Evolutionary conservation across 2,113 vertebrate species (phyloP).

Genomic region (Actenoides lindsayi): DNA sequence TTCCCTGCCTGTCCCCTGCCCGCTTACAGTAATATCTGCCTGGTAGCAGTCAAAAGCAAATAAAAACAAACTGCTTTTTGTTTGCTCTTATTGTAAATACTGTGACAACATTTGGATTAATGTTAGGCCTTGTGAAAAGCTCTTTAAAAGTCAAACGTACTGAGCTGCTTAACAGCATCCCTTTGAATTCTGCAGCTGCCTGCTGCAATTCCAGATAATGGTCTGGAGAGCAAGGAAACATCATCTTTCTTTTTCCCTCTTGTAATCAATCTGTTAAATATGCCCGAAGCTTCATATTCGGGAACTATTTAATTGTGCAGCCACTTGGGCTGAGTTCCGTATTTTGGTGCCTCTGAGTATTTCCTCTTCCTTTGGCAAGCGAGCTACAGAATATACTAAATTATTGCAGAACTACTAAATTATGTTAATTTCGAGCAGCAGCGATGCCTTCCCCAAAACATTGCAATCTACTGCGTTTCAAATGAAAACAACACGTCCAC

Average conservation of each 20-base stretch:
- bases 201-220: conserved; percentile 9
- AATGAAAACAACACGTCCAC: not conserved
- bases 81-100: conserved; percentile 9
- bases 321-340: not conserved
- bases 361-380: conserved; percentile 25
- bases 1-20: not conserved
- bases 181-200: conserved; percentile 38
- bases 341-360: not conserved
- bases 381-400: not conserved
- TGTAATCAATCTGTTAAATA: not conserved
- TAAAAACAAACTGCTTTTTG: conserved; percentile 15
- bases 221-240: not conserved
- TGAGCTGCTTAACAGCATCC: conserved; percentile 35
- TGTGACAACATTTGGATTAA: conserved; percentile 31
- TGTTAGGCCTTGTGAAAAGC: conserved; percentile 35
- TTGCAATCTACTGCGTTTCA: not conserved
- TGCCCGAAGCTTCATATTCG: not conserved
- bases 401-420: not conserved
- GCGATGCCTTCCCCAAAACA: not conserved
- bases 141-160: conserved; percentile 29
- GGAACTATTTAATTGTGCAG: not conserved
- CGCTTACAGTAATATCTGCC: not conserved
- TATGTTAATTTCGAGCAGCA: conserved; percentile 25
- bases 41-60: conserved; percentile 8
- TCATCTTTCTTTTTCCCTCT: not conserved